phyloP scores from a whole-genome alignment of 2,797 vertebrate genomes.

The Brachyrhaphis roseni region DNA sequence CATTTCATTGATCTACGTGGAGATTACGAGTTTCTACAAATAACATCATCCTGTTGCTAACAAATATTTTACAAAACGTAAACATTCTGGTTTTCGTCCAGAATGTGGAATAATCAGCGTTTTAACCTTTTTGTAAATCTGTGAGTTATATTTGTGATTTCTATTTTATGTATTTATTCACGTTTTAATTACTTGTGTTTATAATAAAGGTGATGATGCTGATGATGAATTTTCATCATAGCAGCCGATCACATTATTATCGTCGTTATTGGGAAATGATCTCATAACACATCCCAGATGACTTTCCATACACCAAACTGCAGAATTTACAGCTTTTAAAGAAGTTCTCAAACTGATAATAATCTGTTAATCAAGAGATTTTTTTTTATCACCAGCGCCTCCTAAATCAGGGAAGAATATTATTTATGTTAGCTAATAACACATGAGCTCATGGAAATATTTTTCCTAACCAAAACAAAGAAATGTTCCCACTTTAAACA shows the following conservation, averaged over 20 bases:
- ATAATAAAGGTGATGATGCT: too few relatives aligned
- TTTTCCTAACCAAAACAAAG: background rate
- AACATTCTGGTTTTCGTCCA: too few relatives aligned
- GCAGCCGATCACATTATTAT: too few relatives aligned
- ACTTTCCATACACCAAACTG: background rate
- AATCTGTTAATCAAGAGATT: background rate
- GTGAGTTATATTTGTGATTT: too few relatives aligned
- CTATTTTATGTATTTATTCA: too few relatives aligned
- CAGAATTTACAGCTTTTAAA: background rate
- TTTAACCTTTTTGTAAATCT: too few relatives aligned
- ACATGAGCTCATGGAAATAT: background rate
- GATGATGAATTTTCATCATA: background rate
- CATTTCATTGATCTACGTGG: too few relatives aligned
- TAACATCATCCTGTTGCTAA: too few relatives aligned
- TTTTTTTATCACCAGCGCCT: background rate
- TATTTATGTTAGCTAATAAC: background rate
- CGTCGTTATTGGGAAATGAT: background rate
- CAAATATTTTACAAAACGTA: too few relatives aligned
- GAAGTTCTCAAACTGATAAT: background rate
- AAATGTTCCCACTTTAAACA: background rate
- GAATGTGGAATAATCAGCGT: too few relatives aligned
- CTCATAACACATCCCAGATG: background rate
- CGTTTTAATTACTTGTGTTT: too few relatives aligned
- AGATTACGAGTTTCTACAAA: too few relatives aligned
- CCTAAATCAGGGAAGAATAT: background rate